Evolutionary conservation across 1,140 invertebrate genomes (phyloP), one percentile per base, ranked within the genome.

Genomic region (Sycobia sp.): DNA sequence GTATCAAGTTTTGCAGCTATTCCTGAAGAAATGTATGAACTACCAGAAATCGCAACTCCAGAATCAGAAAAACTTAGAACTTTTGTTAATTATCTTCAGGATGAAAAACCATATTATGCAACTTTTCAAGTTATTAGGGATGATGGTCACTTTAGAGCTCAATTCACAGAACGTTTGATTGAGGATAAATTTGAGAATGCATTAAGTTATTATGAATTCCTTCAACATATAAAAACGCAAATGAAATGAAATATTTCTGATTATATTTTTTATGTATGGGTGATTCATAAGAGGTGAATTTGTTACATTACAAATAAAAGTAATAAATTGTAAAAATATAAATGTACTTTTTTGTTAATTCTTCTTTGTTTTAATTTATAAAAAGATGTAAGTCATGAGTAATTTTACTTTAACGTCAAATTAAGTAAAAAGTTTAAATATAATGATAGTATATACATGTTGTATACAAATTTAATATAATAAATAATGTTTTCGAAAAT

Each of bases 131-230:
- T 98, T 44, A 88, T 98, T 46, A 92, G 96, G 75, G 96, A 99
- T 73, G 96, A 96, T 78, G 93, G 93, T 74, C 90, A 90, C 60
- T 86, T 88, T 47, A 86, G 92, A 66, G 85, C 86, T 39, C 75
- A 89, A 61, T 98, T 99, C 80, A 88, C 94, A 22, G 93, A 97
- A 67, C 88, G 89, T 68, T 85, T 99, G 69, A 86, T 98, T 23
- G 97, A 99, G 81, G 97, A 99, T 82, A 86, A 95, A 73, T 90
- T 92, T 66, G 96, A 99, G 80, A 91, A 90, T 64, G 90, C 93
- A 47, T 89, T 97, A 79, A 96, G 94, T 69, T 99, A 99, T 81
- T 94, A 96, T 80, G 97, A 99, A 87, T 99, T 99, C 83, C 85
- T 99, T 75, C 96, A 98, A 82, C 94, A 97, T 83, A 83, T 99